Evolutionary conservation across 2,888 invertebrate genomes (phyloP), one percentile per base, ranked within the genome.

Genomic region (Orchesella flavescens): DNA sequence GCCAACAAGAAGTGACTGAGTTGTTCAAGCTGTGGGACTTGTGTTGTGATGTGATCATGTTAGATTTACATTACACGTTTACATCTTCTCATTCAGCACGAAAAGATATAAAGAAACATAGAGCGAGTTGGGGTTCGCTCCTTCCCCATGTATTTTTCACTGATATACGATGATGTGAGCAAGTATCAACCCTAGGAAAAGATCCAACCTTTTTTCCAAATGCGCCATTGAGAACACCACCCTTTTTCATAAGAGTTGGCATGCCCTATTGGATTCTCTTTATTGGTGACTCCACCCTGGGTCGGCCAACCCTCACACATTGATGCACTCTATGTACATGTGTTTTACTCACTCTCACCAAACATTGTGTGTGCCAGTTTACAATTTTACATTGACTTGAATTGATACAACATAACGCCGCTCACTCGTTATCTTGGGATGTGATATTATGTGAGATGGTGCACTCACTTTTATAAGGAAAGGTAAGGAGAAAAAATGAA

Each of bases 211-310:
- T 81, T 81, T 81, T 81, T 81, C 81, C 81, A 81, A 81, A 81
- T 81, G 81, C 81, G 81, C 81, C 81, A 81, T 81, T 81, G 81
- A 81, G 75, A 74, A 81, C 53, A 74, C 81, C 81, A 81, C 81
- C 81, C 81, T 75, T 81, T 81, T 81, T 66, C 61, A 68, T 49
- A n/a, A 65, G 46, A 61, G 46, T 57, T 74, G 68, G 68, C 23
- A 43, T 21, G 17, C 44, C 21, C 55, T 55, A 81, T 81, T 81
- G 81, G 81, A 49, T 53, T 53, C 15, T n/a, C 12, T 5, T n/a
- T 21, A 17, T 17, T n/a, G 12, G 3, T 5, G 34, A 57, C 81
- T 81, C 81, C 81, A 57, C 81, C 81, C 68, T 34, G 75, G 81
- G 69, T 81, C 49, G 74, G 69, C 24, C 68, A 59, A 78, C 69